Conservation (phyloP, 2,113 vertebrate genomes). For the Isurus oxyrinchus region DNA sequence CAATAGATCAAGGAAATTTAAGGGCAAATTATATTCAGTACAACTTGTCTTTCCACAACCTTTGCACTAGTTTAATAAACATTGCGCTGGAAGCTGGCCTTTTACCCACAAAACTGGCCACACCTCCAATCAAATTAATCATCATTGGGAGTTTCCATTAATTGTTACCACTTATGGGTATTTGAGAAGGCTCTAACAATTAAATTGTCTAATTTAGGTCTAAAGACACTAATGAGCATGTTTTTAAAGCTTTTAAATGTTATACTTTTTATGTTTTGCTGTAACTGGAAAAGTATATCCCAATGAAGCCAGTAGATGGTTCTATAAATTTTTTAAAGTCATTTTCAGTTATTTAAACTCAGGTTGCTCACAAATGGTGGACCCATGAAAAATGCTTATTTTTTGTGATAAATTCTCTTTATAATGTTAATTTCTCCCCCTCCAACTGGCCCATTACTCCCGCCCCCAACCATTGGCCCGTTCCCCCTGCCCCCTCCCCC, state of each 20-base stretch:
- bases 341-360: background rate
- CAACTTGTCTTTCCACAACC: background rate
- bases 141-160: background rate
- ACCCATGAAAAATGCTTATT: background rate
- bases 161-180: background rate
- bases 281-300: background rate
- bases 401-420: background rate
- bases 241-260: background rate
- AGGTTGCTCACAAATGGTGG: background rate
- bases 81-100: background rate
- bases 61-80: background rate
- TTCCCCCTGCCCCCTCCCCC: no score
- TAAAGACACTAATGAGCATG: background rate
- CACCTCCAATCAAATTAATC: background rate
- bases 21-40: background rate
- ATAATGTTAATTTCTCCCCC: no score
- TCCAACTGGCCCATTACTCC: no score
- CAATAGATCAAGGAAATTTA: background rate
- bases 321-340: background rate
- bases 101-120: background rate
- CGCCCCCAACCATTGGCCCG: no score
- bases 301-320: background rate
- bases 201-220: background rate
- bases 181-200: background rate
- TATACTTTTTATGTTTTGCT: background rate